Evolutionary conservation across 2,797 vertebrate species (phyloP), one percentile per base, ranked within the genome.

Genomic region (Mormyrops boulengeri): DNA sequence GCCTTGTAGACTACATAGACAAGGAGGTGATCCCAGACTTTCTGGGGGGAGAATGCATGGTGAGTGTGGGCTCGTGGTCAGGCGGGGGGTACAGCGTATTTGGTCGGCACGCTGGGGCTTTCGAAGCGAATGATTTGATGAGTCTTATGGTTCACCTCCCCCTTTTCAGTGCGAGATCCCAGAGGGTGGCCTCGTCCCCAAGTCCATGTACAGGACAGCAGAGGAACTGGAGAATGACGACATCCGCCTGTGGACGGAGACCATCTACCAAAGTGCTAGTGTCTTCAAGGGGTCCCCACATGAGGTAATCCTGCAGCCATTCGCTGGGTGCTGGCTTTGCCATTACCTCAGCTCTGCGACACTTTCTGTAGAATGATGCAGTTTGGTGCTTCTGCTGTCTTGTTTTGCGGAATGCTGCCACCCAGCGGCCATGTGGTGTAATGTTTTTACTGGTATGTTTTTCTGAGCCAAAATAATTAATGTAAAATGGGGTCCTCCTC

Each of bases 1-100:
- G 99, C 22, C 95, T 99, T 90, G 94, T 99, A 91, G 98, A 99
- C 93, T 99, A 99, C 94, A 99, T 99, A 0, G 98, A 99, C 93
- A 98, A 97, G 92, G 99, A 99, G 94, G 95, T 99, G 90, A 99
- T 99, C 92, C 99, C 99, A 0, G 99, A 99, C 92, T 99, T 99
- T 92, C 96, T 99, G 12, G 97, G 98, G 60, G 99, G 99, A 91
- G 98, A 99, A 92, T 99, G 99, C 92, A 97, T 99, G 99, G 99
- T 99, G 92, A 84, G 96, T 73, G 84, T 34, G 62, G 73, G 30
- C 38, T 52, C n/a, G 22, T 52, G 9, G 44, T 85, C 9, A 11
- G 44, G 6, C 0, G 2, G 17, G 38, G 34, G 34, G 2, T 14
- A 14, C 4, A 5, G 12, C 30, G 14, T 44, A 47, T 47, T 82